Conservation (phyloP, 2,797 vertebrate genomes). For the Diplodus puntazzo region DNA sequence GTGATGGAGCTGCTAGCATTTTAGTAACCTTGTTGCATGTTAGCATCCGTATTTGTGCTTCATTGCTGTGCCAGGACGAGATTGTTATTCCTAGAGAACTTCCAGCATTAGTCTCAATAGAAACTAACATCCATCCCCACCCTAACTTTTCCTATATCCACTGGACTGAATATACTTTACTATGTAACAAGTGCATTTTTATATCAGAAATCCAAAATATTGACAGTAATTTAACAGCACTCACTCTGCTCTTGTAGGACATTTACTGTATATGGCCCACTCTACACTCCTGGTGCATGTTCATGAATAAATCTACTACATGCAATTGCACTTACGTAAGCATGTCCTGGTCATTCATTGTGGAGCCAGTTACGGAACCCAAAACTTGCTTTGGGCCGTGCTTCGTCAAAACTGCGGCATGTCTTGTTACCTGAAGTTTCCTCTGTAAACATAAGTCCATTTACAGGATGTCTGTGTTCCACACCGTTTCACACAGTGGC, state of each 20-base stretch:
- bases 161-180: too few species aligned
- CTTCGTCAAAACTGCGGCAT: constrained; percentile 20
- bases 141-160: too few species aligned
- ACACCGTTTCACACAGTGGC: constrained; percentile 35
- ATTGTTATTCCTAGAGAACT: too few species aligned
- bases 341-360: not conserved
- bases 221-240: not conserved
- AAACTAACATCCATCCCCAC: too few species aligned
- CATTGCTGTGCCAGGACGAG: too few species aligned
- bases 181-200: too few species aligned
- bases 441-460: constrained; percentile 41
- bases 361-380: not conserved
- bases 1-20: too few species aligned
- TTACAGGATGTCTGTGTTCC: constrained; percentile 49
- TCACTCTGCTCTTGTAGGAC: not conserved
- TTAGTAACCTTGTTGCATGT: too few species aligned
- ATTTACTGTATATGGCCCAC: not conserved
- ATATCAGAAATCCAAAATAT: not conserved
- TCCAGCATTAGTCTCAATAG: too few species aligned
- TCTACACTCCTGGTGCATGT: not conserved
- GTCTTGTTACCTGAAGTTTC: constrained; percentile 21
- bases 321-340: constrained; percentile 13
- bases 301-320: not conserved
- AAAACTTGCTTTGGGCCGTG: not conserved
- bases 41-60: too few species aligned